Evolutionary conservation across 2,113 vertebrate genomes (phyloP), one percentile per base, ranked within the genome.

Genomic region (Syngnathus typhle): DNA sequence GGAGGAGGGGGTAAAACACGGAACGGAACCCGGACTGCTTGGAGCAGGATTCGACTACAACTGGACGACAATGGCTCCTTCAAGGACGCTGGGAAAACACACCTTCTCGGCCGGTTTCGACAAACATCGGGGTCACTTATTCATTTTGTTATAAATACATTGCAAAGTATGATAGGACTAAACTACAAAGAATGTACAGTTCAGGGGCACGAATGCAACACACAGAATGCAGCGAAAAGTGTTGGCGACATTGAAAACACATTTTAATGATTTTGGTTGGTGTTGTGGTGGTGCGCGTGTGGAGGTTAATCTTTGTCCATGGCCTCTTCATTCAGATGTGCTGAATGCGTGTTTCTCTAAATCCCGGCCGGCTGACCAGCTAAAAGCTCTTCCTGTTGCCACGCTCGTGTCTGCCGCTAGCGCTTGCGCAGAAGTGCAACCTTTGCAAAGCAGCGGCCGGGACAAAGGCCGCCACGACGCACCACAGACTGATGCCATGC

Each of bases 331-430:
- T 89, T 90, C 84, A 88, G 87, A 88, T 84, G 82, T 87, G 88
- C 89, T 91, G 89, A 91, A 83, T 87, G 80, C 82, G 85, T 80
- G 74, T 90, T 91, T 86, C 74, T 68, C 66, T 89, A 90, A 91
- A 90, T 82, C 89, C 89, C 74, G 71, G 81, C 84, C 83, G 86
- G 85, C 71, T 78, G 82, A 72, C 72, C 32, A 80, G 65, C 72
- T 70, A 61, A 78, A 32, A 84, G 85, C 84, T 61, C 83, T 84
- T 89, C 87, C 89, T 85, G 88, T 78, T 70, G 76, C 71, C 75
- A 70, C 74, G 75, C 85, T 62, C 84, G 79, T 69, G 85, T 84
- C 87, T 82, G 85, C 83, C 27, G 55, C 55, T 58, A 58, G 6
- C 23, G 27, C 55, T 58, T 36, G 55, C 85, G 9, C 77, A 89